Percentiles rank a stretch among this genome's conserved stretches.
Evolutionary conservation across 2,888 invertebrate species (phyloP).

Genomic region (Dermolepida albohirtum): DNA sequence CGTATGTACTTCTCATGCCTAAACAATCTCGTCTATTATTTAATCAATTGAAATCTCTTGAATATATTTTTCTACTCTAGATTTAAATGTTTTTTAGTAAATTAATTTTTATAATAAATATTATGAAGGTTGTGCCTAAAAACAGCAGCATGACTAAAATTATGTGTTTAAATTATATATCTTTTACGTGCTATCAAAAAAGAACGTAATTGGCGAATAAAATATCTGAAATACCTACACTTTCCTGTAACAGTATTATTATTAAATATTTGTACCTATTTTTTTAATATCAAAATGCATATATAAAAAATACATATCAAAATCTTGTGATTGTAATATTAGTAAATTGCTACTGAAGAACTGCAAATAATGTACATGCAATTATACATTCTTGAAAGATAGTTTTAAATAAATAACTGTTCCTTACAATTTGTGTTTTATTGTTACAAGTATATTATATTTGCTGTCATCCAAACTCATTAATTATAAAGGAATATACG

Average conservation of each 20-base stretch:
- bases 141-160: neutral
- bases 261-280: conserved; percentile 31
- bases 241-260: conserved; percentile 34
- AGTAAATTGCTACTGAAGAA: conserved; percentile 16
- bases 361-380: conserved; percentile 38
- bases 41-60: conserved; percentile 11
- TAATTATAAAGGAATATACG: no score
- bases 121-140: conserved; percentile 5
- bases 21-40: conserved; percentile 17
- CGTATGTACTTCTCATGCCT: conserved; percentile 18
- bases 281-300: conserved; percentile 17
- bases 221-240: conserved; percentile 3
- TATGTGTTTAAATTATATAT: neutral
- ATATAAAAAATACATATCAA: conserved; percentile 40
- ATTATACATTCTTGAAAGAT: conserved; percentile 29
- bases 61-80: conserved; percentile 36
- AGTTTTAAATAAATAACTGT: conserved; percentile 44
- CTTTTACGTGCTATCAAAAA: neutral
- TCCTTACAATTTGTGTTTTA: conserved; percentile 31
- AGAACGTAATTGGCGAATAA: neutral
- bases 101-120: neutral
- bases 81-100: neutral
- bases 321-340: conserved; percentile 40
- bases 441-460: neutral
- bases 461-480: no score